Evolutionary conservation across 2,888 invertebrate genomes (phyloP), one percentile per base, ranked within the genome.

Genomic region (Caenorhabditis drosophilae): DNA sequence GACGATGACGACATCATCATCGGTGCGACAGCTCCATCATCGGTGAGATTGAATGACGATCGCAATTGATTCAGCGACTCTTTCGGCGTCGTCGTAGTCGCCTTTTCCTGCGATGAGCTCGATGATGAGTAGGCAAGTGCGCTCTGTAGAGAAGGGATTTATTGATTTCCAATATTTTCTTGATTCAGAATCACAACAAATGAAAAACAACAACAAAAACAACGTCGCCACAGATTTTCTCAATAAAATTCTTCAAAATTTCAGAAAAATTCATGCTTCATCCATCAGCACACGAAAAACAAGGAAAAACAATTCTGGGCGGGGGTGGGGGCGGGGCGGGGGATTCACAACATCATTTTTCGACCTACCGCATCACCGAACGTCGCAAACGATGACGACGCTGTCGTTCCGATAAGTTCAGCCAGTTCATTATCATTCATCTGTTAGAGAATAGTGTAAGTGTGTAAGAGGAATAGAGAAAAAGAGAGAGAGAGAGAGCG

Each of bases 341-440:
- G n/a, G n/a, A n/a, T n/a, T n/a, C n/a, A n/a, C n/a, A n/a, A n/a
- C n/a, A n/a, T n/a, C n/a, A n/a, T n/a, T n/a, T n/a, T n/a, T n/a
- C n/a, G n/a, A n/a, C n/a, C n/a, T n/a, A n/a, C n/a, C n/a, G n/a
- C n/a, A n/a, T n/a, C n/a, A n/a, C n/a, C n/a, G n/a, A n/a, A n/a
- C n/a, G n/a, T n/a, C n/a, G n/a, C n/a, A n/a, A n/a, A n/a, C 16
- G 40, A 40, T 7, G 15, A 9, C 6, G 6, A 34, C 15, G 49
- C 25, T 26, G 51, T 23, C 15, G 38, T 34, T 41, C 73, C 78
- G 26, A 81, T 75, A 45, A 81, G 61, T 51, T 81, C 81, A n/a
- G 75, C 78, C 48, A 81, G 57, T 60, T 77, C 80, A 46, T 64
- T 67, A 56, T 81, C 81, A 66, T 81, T 77, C 48, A 81, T 80